A percentile compares a stretch with the other conserved stretches of the same genome.
Conservation (phyloP, 2,797 vertebrate species). For the Chanos chanos region DNA sequence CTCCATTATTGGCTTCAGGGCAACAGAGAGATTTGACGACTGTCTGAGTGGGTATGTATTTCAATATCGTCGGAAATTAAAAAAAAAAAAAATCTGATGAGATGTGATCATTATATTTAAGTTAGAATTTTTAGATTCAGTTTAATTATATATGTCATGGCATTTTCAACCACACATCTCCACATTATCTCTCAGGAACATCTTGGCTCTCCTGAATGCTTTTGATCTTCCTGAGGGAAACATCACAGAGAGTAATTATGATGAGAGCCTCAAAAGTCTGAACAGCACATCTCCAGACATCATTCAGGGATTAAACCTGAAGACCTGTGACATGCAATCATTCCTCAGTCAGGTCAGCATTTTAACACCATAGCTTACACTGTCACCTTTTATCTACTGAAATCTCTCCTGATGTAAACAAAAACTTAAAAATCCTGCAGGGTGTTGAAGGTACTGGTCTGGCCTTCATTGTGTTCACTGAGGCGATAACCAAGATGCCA, state of each 20-base stretch:
- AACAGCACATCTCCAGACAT: slow-evolving; percentile 61
- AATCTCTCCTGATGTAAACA: not conserved
- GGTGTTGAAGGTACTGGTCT: slow-evolving; percentile 92
- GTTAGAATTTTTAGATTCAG: no score
- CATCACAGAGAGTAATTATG: slow-evolving; percentile 81
- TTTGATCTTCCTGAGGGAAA: slow-evolving; percentile 81
- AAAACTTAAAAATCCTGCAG: no score
- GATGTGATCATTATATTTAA: no score
- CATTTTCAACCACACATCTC: no score
- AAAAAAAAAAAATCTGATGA: no score
- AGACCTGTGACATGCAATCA: slow-evolving; percentile 72
- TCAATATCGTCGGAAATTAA: no score
- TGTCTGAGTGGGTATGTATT: slow-evolving; percentile 75
- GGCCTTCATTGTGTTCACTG: slow-evolving; percentile 96
- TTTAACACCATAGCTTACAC: not conserved
- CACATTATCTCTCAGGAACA: slow-evolving; percentile 72
- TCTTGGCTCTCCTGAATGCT: slow-evolving; percentile 79
- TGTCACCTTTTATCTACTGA: not conserved
- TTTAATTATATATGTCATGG: no score
- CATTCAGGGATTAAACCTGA: slow-evolving; percentile 66
- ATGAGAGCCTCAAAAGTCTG: slow-evolving; percentile 47
- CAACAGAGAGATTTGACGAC: slow-evolving; percentile 80
- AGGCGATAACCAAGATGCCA: slow-evolving; percentile 95
- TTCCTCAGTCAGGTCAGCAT: slow-evolving; percentile 72
- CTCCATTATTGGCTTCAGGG: slow-evolving; percentile 93